A percentile compares a stretch with the other conserved stretches of the same genome.
Evolutionary conservation across 2,888 invertebrate genomes (phyloP).

Genomic region (Cerastoderma edule): DNA sequence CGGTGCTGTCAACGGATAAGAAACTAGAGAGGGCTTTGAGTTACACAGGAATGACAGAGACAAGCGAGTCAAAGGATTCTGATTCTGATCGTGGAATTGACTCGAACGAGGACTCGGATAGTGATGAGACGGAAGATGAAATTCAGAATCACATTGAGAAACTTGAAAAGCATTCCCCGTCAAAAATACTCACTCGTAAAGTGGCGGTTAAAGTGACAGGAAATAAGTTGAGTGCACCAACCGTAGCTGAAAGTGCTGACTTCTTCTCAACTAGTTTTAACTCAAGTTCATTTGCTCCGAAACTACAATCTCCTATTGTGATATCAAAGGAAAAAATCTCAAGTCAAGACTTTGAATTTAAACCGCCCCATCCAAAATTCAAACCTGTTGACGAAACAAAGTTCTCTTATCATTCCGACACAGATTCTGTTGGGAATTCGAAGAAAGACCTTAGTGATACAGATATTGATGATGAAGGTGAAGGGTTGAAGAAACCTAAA

Average conservation of each 20-base stretch:
- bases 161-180: conserved; percentile 54
- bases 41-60: conserved; percentile 51
- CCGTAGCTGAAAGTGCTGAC: conserved; percentile 30
- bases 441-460: conserved; percentile 45
- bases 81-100: conserved; percentile 52
- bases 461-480: conserved; percentile 31
- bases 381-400: conserved; percentile 38
- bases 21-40: conserved; percentile 45
- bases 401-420: conserved; percentile 58
- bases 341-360: neutral
- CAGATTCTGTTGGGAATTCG: conserved; percentile 57
- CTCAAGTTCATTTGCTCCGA: conserved; percentile 57
- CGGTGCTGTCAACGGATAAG: conserved; percentile 51
- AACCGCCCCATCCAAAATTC: conserved; percentile 4
- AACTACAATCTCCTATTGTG: conserved; percentile 62
- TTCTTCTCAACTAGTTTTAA: conserved; percentile 50
- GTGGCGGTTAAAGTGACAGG: conserved; percentile 66
- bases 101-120: conserved; percentile 43
- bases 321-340: conserved; percentile 60
- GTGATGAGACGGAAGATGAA: conserved; percentile 37
- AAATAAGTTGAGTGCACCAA: conserved; percentile 36
- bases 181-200: conserved; percentile 66
- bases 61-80: conserved; percentile 34
- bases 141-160: conserved; percentile 14
- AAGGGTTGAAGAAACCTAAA: conserved; percentile 29